Evolutionary conservation across 2,113 vertebrate species (phyloP), one percentile per base, ranked within the genome.

Genomic region (Oriolus oriolus): DNA sequence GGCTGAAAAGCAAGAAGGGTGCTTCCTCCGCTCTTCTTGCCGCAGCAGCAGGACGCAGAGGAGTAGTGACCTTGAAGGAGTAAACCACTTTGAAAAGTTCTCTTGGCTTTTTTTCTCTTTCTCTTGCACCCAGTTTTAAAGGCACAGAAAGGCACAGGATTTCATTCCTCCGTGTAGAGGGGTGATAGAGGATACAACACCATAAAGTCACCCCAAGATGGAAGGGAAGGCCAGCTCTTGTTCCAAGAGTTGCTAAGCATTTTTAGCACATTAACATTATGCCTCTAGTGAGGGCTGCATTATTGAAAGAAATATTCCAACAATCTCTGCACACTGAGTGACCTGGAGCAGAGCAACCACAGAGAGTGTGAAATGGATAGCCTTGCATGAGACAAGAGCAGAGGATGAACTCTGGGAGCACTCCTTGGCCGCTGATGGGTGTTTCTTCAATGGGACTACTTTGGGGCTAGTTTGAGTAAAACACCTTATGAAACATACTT

Each of bases 251-350:
- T n/a, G 3, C 26, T 44, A 63, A 73, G 18, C 10, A 18, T 20
- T 2, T 5, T 61, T 31, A 52, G 10, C 4, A 7, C 1, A 1
- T 9, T 37, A 24, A 10, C 8, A 13, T 59, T 59, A 63, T 45
- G 7, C 5, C 18, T 74, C 16, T 19, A 59, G 0, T 16, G 19
- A 37, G 21, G 9, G 12, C 7, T 69, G 31, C 16, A 10, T 12
- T 37, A 31, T 10, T 59, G 70, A 69, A 89, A 60, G 28, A 3
- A 41, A 7, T 14, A 9, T 24, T 65, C 8, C 54, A 41, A 4
- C 20, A 64, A 0, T 6, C 10, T 13, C 20, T 13, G n/a, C 16
- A 9, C 5, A 0, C 41, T 8, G 13, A 28, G 30, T 73, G 54
- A 64, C 11, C 44, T 14, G 37, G 4, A 60, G 13, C 54, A 54